Percentiles rank a stretch among this genome's conserved stretches.
Conservation (phyloP, 2,113 vertebrate genomes). For the Dromas ardeola region DNA sequence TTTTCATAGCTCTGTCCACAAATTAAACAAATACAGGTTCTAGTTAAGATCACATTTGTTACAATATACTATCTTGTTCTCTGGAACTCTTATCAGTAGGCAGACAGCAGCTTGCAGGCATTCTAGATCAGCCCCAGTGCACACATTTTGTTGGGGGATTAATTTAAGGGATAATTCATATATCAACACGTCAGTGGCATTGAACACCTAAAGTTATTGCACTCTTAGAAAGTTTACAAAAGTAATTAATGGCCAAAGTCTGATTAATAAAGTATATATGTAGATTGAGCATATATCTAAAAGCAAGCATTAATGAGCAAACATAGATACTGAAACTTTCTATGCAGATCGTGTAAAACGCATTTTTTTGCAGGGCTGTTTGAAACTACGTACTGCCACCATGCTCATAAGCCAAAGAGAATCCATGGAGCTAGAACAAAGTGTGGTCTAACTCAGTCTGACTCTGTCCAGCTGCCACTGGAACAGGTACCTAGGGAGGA, state of each 20-base stretch:
- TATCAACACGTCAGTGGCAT: background rate
- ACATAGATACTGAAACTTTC: background rate
- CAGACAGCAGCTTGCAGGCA: background rate
- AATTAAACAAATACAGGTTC: background rate
- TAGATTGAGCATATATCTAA: background rate
- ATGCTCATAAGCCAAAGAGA: background rate
- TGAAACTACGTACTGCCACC: background rate
- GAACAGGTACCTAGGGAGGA: background rate
- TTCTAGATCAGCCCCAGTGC: background rate
- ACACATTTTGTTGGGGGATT: background rate
- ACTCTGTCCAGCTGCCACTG: background rate
- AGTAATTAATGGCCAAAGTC: background rate
- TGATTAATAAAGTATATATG: background rate
- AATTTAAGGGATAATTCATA: background rate
- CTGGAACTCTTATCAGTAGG: background rate
- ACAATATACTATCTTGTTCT: background rate
- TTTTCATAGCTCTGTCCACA: background rate
- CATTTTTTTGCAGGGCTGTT: background rate
- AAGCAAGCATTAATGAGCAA: background rate
- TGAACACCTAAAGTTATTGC: background rate
- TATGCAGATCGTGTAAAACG: background rate
- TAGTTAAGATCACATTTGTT: background rate
- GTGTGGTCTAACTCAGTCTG: background rate
- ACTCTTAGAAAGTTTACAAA: background rate
- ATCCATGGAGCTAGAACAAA: background rate